A percentile compares a stretch with the other conserved stretches of the same genome.
phyloP scores from a whole-genome alignment of 2,888 invertebrate genomes.

The Geotrupes spiniger region DNA sequence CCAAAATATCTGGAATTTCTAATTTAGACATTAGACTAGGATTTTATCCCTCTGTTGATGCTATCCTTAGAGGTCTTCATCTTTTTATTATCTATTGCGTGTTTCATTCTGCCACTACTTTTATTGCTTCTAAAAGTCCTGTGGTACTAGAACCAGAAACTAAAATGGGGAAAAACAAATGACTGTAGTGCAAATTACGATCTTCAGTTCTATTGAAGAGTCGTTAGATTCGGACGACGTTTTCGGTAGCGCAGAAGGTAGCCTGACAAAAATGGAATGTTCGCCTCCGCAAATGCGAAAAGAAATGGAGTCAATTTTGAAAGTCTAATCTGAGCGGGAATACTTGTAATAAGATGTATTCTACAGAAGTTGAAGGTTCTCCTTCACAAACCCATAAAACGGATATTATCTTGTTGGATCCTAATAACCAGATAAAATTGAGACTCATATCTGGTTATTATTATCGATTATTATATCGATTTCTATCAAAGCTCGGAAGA shows the following conservation, averaged over 20 bases:
- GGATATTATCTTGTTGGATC: slow-evolving; percentile 64
- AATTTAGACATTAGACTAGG: too few species aligned
- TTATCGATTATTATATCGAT: too few species aligned
- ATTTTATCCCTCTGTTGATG: too few species aligned
- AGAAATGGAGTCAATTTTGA: slow-evolving; percentile 71
- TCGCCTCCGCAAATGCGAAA: slow-evolving; percentile 74
- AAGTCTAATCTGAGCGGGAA: slow-evolving; percentile 71
- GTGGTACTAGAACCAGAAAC: too few species aligned
- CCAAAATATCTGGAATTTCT: too few species aligned
- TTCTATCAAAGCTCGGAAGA: slow-evolving; percentile 73
- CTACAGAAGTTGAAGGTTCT: slow-evolving; percentile 74
- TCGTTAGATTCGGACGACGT: slow-evolving; percentile 75
- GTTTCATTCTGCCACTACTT: too few species aligned
- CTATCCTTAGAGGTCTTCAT: too few species aligned
- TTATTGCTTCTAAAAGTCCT: too few species aligned
- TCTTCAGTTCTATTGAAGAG: slow-evolving; percentile 74
- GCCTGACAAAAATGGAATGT: slow-evolving; percentile 68
- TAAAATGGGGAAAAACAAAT: slow-evolving; percentile 62
- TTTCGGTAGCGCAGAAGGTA: slow-evolving; percentile 72
- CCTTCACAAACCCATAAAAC: slow-evolving; percentile 71
- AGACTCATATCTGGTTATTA: slow-evolving; percentile 70
- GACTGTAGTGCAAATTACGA: slow-evolving; percentile 69
- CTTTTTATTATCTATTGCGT: too few species aligned
- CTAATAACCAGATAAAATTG: slow-evolving; percentile 62
- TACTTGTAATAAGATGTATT: slow-evolving; percentile 62